Conservation (phyloP, 2,113 vertebrate genomes). For the Aptenodytes patagonicus region DNA sequence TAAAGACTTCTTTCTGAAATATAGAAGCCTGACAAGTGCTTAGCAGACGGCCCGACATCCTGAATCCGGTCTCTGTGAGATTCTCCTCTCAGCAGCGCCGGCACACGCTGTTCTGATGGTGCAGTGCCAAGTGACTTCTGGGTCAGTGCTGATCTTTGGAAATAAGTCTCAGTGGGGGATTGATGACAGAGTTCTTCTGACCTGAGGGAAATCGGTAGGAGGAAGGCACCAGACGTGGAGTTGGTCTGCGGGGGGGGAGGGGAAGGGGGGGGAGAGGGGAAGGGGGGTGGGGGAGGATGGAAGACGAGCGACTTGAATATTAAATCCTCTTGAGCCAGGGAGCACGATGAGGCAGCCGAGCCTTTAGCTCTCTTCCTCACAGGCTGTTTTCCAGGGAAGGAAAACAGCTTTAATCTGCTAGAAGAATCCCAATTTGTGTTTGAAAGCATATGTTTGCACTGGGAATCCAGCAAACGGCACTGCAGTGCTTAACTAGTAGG, state of each 20-base stretch:
- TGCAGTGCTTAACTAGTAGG: slow-evolving; percentile 50
- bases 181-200: slow-evolving; percentile 68
- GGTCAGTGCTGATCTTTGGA: slow-evolving; percentile 72
- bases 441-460: slow-evolving; percentile 48
- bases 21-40: slow-evolving; percentile 56
- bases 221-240: slow-evolving; percentile 41
- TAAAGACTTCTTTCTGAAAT: slow-evolving; percentile 47
- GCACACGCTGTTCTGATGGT: slow-evolving; percentile 60
- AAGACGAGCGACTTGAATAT: neutral
- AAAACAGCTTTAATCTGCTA: slow-evolving; percentile 48
- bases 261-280: no score
- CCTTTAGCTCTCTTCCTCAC: neutral
- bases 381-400: slow-evolving; percentile 39
- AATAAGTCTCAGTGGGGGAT: slow-evolving; percentile 65
- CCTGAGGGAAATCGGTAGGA: slow-evolving; percentile 59
- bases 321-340: slow-evolving; percentile 30
- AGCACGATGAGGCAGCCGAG: neutral
- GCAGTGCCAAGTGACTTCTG: slow-evolving; percentile 60
- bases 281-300: neutral
- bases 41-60: slow-evolving; percentile 58
- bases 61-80: slow-evolving; percentile 53
- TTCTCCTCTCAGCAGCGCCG: slow-evolving; percentile 33
- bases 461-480: slow-evolving; percentile 17
- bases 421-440: slow-evolving; percentile 44
- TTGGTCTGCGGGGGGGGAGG: neutral